These are phyloP conservation scores for Pampus argenteus DNA, from an alignment of 2,797 vertebrate genomes.

Conservation along the genomic window DNA sequence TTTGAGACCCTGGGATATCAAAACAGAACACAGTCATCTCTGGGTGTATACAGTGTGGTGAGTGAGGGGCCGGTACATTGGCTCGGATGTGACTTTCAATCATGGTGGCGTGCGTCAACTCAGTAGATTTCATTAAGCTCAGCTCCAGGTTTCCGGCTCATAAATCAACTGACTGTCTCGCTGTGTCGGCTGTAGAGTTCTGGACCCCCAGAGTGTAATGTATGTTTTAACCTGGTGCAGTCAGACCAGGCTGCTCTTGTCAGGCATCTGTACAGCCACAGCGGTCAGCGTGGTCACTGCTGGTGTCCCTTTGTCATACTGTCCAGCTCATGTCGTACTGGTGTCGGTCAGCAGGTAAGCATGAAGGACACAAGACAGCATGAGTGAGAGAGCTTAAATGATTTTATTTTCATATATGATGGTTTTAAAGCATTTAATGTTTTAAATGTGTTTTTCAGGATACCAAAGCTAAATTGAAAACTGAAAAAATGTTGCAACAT, in stretches of 20 bases:
- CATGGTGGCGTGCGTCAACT: slow-evolving; percentile 61
- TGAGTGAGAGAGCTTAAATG: neutral
- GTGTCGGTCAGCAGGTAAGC: neutral
- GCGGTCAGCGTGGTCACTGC: slow-evolving; percentile 20
- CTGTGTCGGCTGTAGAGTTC: slow-evolving; percentile 58
- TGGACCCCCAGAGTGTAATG: slow-evolving; percentile 66
- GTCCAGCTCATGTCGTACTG: neutral
- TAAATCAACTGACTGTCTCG: slow-evolving; percentile 79
- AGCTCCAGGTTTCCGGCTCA: slow-evolving; percentile 67
- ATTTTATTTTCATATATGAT: neutral
- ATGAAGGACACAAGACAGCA: neutral
- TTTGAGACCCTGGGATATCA: slow-evolving; percentile 58
- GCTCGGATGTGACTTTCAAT: slow-evolving; percentile 76
- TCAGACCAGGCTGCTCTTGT: slow-evolving; percentile 32
- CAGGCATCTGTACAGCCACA: slow-evolving; percentile 18
- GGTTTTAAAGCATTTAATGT: too few relatives aligned
- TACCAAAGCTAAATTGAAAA: neutral
- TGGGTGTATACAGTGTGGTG: slow-evolving; percentile 57
- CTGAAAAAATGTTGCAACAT: neutral
- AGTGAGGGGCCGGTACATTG: slow-evolving; percentile 63
- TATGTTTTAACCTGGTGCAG: slow-evolving; percentile 63
- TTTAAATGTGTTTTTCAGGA: too few relatives aligned
- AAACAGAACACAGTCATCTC: slow-evolving; percentile 69
- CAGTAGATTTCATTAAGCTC: slow-evolving; percentile 49
- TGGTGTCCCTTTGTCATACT: neutral